Evolutionary conservation across 1,140 invertebrate species (phyloP).

Genomic region (Pectinophora gossypiella): DNA sequence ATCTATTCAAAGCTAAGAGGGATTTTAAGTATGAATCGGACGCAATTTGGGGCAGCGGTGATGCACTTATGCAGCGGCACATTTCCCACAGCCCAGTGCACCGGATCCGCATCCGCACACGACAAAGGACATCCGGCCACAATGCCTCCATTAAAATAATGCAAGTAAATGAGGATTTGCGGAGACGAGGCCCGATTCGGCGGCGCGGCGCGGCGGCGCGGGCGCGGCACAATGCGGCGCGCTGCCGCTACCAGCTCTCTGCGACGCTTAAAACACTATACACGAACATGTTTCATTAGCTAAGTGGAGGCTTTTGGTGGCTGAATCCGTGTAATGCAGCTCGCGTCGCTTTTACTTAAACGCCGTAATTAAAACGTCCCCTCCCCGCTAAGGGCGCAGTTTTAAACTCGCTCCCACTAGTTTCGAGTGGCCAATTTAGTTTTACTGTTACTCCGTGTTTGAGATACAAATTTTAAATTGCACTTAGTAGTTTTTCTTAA

Average conservation of each 20-base stretch:
- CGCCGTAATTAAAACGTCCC: constrained; percentile 71
- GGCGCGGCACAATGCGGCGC: constrained; percentile 51
- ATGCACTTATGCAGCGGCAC: constrained; percentile 66
- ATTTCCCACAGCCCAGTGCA: constrained; percentile 58
- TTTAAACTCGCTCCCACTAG: constrained; percentile 68
- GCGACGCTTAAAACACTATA: constrained; percentile 69
- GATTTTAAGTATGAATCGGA: no score
- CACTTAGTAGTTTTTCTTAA: neutral
- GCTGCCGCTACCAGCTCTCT: constrained; percentile 29
- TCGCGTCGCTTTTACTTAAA: constrained; percentile 72
- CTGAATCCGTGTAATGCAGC: constrained; percentile 72
- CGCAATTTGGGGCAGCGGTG: constrained; percentile 56
- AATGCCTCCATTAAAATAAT: constrained; percentile 76
- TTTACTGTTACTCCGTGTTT: constrained; percentile 55
- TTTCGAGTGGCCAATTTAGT: constrained; percentile 68
- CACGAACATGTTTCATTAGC: constrained; percentile 77
- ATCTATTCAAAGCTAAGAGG: constrained; percentile 45
- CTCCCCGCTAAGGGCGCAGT: constrained; percentile 56
- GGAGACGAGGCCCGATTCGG: constrained; percentile 57
- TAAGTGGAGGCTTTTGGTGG: constrained; percentile 76
- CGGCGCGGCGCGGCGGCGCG: constrained; percentile 24
- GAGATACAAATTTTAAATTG: constrained; percentile 34
- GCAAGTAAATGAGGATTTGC: constrained; percentile 75
- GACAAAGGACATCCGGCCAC: constrained; percentile 71
- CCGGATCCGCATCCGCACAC: constrained; percentile 53